Evolutionary conservation across 2,113 vertebrate genomes (phyloP), one percentile per base, ranked within the genome.

Genomic region (Abramis brama): DNA sequence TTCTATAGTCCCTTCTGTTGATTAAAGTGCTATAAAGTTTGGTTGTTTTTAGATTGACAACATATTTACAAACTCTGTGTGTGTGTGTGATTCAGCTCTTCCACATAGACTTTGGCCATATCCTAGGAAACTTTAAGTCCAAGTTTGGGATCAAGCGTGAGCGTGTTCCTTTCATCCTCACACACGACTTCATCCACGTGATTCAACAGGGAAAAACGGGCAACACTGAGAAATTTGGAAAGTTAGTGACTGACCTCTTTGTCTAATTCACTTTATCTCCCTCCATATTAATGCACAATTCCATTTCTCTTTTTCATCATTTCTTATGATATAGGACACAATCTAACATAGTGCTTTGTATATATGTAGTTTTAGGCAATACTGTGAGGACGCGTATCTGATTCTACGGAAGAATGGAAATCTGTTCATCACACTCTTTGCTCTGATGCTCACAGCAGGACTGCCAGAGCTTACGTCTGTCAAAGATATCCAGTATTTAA

Each of bases 121-220:
- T 99, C 92, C 95, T 99, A 91, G 98, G 98, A 83, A 99, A 99
- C 94, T 99, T 99, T 91, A 99, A 99, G 87, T 99, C 98, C 71
- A 99, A 99, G 92, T 99, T 99, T 92, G 98, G 98, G 90, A 99
- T 99, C 94, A 99, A 99, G 94, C 96, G 98, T 91, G 98, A 99
- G 90, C 96, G 98, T 1, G 98, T 99, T 82, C 98, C 98, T 83
- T 99, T 99, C 90, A 99, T 99, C 94, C 97, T 99, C 89, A 99
- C 98, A 7, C 98, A 99, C 75, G 98, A 99, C 94, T 99, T 99
- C 92, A 99, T 99, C 94, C 98, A 99, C 27, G 98, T 99, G 91
- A 99, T 99, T 88, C 98, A 99, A 90, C 96, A 99, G 94, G 98
- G 98, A 82, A 99, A 99, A 95, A 97, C 98, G 2, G 96, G 97